Base-by-base conservation (phyloP, 2,113 vertebrate species). In the Ictidomys tridecemlineatus region DNA sequence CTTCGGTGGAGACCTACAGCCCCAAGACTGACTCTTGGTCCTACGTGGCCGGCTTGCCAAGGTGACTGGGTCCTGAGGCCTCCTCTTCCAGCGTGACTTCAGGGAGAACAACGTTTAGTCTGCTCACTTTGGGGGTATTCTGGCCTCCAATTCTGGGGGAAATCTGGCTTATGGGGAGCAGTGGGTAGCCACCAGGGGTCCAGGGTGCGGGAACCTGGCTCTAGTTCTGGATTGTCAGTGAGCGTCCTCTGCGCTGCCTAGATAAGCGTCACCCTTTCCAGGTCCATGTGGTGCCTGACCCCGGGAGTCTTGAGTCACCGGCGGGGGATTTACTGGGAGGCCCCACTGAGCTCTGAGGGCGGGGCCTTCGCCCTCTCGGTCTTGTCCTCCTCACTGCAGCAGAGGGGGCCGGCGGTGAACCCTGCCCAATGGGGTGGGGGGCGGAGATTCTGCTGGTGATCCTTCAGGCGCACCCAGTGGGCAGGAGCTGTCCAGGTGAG, bases 1-100 rank as follows among this genome's bases (percentile, higher is more conserved):
- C 99, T 17, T 99, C 99, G 0, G 99, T 99, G 0, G 99, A 99
- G 98, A 98, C 99, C 16, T 99, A 99, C 97, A 98, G 98, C 69
- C 99, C 99, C 28, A 98, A 99, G 85, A 99, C 99, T 34, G 99
- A 99, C 98, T 97, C 98, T 18, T 99, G 99, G 99, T 98, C 98
- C 91, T 99, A 99, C 0, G 99, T 99, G 39, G 99, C 99, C 3
- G 99, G 98, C 69, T 98, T 99, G 93, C 99, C 99, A 82, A 99
- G 99, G 99, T 99, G 98, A 98, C 3, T 0, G 39, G 63, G 28
- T 13, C 48, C 51, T 4, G 13, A 2, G 32, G 45, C 4, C 0
- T 22, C 22, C 56, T 56, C 24, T 28, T 20, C 63, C 10, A 28
- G 32, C 0, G 0, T 11, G 28, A 14, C 2, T 26, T 65, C 76